Percentiles rank a stretch among this genome's conserved stretches.
These are phyloP conservation scores for Eurystomus glaucurus DNA, from an alignment of 2,797 vertebrate species.

Conservation along the genomic window DNA sequence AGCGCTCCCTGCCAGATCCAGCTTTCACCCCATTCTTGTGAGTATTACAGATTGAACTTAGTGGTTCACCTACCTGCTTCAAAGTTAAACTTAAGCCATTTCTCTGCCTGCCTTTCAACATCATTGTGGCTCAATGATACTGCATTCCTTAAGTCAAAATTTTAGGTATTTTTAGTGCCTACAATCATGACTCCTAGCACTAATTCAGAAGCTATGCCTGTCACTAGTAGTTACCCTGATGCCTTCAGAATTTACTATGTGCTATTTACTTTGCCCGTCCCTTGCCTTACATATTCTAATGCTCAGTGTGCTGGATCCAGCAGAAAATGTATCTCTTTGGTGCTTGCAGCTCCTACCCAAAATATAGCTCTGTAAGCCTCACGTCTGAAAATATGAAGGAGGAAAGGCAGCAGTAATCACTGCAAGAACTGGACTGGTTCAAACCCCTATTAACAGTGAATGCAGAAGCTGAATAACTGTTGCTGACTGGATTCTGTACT, in stretches of 20 bases:
- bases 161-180: neutral
- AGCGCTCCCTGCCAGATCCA: neutral
- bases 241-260: neutral
- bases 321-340: neutral
- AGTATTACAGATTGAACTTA: neutral
- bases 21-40: neutral
- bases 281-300: neutral
- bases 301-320: neutral
- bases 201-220: neutral
- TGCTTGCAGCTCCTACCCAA: neutral
- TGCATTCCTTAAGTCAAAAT: neutral
- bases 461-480: neutral
- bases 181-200: neutral
- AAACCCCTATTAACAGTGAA: neutral
- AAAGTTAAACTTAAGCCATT: neutral
- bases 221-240: neutral
- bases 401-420: neutral
- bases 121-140: neutral
- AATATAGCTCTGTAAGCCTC: neutral
- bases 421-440: neutral
- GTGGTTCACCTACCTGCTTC: neutral
- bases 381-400: neutral
- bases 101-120: neutral
- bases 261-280: neutral
- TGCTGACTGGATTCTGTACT: neutral